Evolutionary conservation across 2,797 vertebrate genomes (phyloP).

Genomic region (Cichlasoma orientale): DNA sequence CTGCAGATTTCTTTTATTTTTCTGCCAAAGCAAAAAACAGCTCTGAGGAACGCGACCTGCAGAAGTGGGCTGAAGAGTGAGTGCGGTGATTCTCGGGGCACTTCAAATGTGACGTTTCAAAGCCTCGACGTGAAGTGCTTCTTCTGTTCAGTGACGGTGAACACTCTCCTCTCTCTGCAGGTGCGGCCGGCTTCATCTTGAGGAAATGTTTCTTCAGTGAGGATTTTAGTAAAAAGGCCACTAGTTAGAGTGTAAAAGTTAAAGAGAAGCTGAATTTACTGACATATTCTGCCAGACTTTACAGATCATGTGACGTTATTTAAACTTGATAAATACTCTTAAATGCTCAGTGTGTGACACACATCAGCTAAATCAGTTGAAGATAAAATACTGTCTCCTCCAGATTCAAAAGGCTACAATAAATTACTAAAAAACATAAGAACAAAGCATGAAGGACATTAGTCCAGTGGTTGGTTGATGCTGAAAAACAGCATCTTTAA

Average conservation of each 20-base stretch:
- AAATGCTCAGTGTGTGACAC: slow-evolving; percentile 42
- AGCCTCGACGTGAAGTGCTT: slow-evolving; percentile 59
- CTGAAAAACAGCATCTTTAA: slow-evolving; percentile 44
- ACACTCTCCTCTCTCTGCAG: slow-evolving; percentile 1
- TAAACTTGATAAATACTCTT: slow-evolving; percentile 61
- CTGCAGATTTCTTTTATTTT: not conserved
- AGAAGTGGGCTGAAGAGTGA: not conserved
- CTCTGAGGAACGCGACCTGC: not conserved
- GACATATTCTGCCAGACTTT: slow-evolving; percentile 64
- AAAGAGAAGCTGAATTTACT: slow-evolving; percentile 31
- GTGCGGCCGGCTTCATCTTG: not conserved
- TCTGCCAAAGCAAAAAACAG: not conserved
- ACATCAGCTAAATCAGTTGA: slow-evolving; percentile 52
- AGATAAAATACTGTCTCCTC: slow-evolving; percentile 74
- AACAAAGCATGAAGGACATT: slow-evolving; percentile 35
- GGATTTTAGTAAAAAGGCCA: slow-evolving; percentile 54
- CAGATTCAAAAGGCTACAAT: slow-evolving; percentile 81
- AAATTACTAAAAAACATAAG: slow-evolving; percentile 81
- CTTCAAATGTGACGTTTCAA: slow-evolving; percentile 31
- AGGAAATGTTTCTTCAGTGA: slow-evolving; percentile 15
- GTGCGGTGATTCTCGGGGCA: slow-evolving; percentile 14
- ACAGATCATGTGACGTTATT: slow-evolving; percentile 27
- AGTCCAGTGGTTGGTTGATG: slow-evolving; percentile 52
- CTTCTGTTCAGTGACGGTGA: slow-evolving; percentile 36
- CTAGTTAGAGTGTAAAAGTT: slow-evolving; percentile 50